Base-by-base conservation (phyloP, 2,888 invertebrate genomes). In the Dicyrtomina minuta region DNA sequence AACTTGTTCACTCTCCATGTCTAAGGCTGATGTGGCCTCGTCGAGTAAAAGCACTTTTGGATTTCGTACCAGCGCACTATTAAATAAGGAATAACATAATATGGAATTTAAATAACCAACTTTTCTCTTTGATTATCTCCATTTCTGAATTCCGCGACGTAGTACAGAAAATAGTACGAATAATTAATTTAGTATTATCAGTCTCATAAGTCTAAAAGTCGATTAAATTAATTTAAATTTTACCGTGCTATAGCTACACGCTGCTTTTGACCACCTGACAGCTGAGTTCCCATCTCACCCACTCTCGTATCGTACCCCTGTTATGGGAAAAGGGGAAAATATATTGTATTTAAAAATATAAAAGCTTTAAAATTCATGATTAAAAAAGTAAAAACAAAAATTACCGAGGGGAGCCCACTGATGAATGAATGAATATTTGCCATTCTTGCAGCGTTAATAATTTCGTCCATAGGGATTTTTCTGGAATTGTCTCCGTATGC, bases 341-440 rank as follows among this genome's bases (percentile, higher is more conserved):
- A 46, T 46, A 17, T 8, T 46, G 8, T 5, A 15, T 46, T 46
- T 46, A 13, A 41, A 56, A n/a, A 26, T 26, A 24, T 12, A 17
- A 26, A 56, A 26, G 17, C 5, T 8, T 20, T 17, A 12, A 22
- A 17, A 58, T 44, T 12, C 12, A 41, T 10, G 15, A 1, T 24
- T 33, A 39, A 22, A 56, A 17, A n/a, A 41, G 13, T 8, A 15
- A 61, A 12, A 13, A 17, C 43, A 10, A 13, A 10, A 72, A 73
- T 72, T 80, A 82, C 82, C 2, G 80, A 68, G 46, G 94, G 94
- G 74, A 95, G 82, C 10, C 88, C 86, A 1, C 87, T 79, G 65
- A 95, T 88, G 79, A 94, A 95, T 78, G 87, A 88, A 80, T 95
- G 94, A 77, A 94, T 93, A 79, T 94, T 95, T 0, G 95, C 92